Base-by-base conservation (phyloP, 2,888 invertebrate species). In the Sialis fuliginosa region DNA sequence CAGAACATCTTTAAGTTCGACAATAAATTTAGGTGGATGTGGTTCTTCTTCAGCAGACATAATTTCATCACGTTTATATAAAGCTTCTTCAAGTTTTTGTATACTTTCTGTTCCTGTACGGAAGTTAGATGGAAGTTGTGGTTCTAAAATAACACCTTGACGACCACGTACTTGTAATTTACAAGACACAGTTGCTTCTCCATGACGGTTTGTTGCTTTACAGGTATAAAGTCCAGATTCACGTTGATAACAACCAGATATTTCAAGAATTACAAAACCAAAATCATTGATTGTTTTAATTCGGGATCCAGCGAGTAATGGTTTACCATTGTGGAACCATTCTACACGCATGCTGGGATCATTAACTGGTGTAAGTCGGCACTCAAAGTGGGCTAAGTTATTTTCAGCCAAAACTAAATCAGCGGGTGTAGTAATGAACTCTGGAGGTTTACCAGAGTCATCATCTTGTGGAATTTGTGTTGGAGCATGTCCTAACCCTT, bases 311-410 rank as follows among this genome's bases (percentile, higher is more conserved):
- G 89, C 84, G 63, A 86, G 76, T 50, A 97, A 74, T 4, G 92
- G 82, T 64, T 92, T 87, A 40, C 93, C 96, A 62, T 98, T 93
- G 60, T 93, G 93, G 78, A 79, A 96, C 96, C 96, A 97, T 67
- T 96, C 95, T 8, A 93, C 90, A 54, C 87, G 74, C 84, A 93
- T 87, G 59, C 88, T 89, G 5, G 89, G 85, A 64, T 93, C 93
- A 58, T 90, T 90, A 10, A 91, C 77, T 12, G 92, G 93, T 53
- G 81, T 78, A 48, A 92, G 68, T 48, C 88, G 79, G 58, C 91
- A 91, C 66, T 95, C 92, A 58, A 93, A 92, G 66, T 93, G 90
- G 43, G 92, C 92, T 50, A 91, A 71, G 5, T 85, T 80, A 59
- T 91, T 91, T 68, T 95, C 93, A 6, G 77, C 72, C 40, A 93